phyloP scores from a whole-genome alignment of 2,888 invertebrate genomes.

The Panzeria rudis region DNA sequence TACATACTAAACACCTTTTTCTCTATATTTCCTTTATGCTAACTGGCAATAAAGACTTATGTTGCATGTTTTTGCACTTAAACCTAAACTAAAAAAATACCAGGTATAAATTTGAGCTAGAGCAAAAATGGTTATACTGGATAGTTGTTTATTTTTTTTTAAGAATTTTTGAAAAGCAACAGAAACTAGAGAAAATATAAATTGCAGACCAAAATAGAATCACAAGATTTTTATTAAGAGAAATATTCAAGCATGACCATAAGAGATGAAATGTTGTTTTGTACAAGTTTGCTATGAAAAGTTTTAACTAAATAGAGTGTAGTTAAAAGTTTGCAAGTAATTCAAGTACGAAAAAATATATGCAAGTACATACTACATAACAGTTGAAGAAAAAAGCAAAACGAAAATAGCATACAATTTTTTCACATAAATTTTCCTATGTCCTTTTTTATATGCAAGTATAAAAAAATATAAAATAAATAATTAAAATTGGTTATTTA shows the following conservation, averaged over 20 bases:
- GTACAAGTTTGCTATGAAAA: constrained; percentile 13
- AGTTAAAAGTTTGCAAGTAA: constrained; percentile 22
- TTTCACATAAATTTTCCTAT: background rate
- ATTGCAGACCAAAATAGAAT: constrained; percentile 16
- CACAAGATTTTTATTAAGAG: constrained; percentile 46
- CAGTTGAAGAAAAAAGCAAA: background rate
- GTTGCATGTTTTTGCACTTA: background rate
- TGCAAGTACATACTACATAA: too few species aligned
- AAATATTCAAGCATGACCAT: constrained; percentile 37
- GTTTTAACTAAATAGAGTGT: constrained; percentile 28
- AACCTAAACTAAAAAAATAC: background rate
- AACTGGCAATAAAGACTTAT: background rate
- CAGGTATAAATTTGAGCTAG: background rate
- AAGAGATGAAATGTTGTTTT: constrained; percentile 4
- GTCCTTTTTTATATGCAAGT: background rate
- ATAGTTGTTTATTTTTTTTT: background rate
- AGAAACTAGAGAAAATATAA: background rate
- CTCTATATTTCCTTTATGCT: background rate
- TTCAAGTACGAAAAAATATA: background rate
- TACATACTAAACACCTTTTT: constrained; percentile 5
- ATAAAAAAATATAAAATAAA: too few species aligned
- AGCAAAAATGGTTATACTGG: background rate
- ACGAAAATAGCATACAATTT: background rate
- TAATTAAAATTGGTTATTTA: too few species aligned
- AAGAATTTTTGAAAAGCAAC: background rate